These are phyloP conservation scores for Bryconaethiops microstoma DNA, from an alignment of 2,797 vertebrate species.

Conservation along the genomic window DNA sequence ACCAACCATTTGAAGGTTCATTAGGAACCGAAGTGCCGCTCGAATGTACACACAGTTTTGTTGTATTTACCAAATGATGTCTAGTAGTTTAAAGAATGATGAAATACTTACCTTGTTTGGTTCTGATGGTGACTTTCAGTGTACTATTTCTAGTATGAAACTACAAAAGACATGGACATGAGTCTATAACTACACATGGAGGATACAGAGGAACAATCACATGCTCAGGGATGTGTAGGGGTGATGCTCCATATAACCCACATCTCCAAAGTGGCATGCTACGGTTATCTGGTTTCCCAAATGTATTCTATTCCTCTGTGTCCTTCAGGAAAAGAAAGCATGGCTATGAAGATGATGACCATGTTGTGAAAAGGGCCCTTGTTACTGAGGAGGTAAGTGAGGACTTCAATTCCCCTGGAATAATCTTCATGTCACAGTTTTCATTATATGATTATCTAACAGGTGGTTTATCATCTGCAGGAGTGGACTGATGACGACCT, in stretches of 20 bases:
- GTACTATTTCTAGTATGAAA: conserved; percentile 17
- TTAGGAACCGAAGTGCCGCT: too few relatives aligned
- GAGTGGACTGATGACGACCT: conserved; percentile 85
- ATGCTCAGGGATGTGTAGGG: conserved; percentile 35
- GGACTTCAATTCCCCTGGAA: background rate
- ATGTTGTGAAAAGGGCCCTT: conserved; percentile 81
- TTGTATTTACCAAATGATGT: background rate
- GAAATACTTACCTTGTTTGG: conserved; percentile 35
- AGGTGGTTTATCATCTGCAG: conserved; percentile 60
- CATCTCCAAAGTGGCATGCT: conserved; percentile 1
- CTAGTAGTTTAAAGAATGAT: background rate
- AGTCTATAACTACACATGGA: conserved; percentile 41
- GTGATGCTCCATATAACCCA: conserved; percentile 25
- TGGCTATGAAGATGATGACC: conserved; percentile 90
- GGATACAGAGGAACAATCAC: conserved; percentile 18
- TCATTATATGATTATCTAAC: conserved; percentile 16
- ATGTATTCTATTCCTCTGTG: conserved; percentile 7
- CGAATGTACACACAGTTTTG: too few relatives aligned
- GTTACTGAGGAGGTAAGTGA: conserved; percentile 81
- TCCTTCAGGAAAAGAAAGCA: conserved; percentile 88
- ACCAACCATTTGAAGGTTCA: too few relatives aligned
- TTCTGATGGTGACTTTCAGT: background rate
- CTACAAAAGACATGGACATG: conserved; percentile 30
- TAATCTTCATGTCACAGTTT: conserved; percentile 6
- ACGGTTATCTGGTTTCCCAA: conserved; percentile 1